Base-by-base conservation (phyloP, 2,888 invertebrate species). In the Julus scanicus region DNA sequence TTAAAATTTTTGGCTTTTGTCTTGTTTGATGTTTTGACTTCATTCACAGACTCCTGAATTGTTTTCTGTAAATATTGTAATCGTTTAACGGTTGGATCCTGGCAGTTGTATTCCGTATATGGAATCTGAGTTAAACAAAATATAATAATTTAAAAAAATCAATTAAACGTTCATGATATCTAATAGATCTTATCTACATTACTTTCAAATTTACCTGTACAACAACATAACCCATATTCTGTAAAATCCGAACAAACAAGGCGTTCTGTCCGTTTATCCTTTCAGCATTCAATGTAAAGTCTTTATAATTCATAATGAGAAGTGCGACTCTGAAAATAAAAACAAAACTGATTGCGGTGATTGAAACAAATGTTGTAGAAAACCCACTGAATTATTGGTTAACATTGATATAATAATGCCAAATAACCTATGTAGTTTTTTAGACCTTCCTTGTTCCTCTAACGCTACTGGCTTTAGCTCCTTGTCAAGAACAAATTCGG, bases 281-380 rank as follows among this genome's bases (percentile, higher is more conserved):
- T 13, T 37, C 53, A 83, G 29, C 44, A 49, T 88, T 20, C 20
- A 86, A 37, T 4, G 87, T 87, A 40, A 87, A 86, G 53, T 87
- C 87, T 53, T 87, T 88, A 84, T 29, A 88, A 49, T 88, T 40
- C n/a, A 20, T 44, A 39, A 88, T 29, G 15, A 88, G 39, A 39
- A 88, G 83, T 20, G 88, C 88, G 2, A 88, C 57, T 40, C 88
- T 88, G 37, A 20, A 88, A 20, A 86, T 48, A 39, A 48, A 86
- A 39, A 20, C 37, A 49, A 86, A 86, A 48, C 11, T 17, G n/a
- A n/a, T n/a, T n/a, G 11, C n/a, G n/a, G 3, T n/a, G 63, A n/a
- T n/a, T 3, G n/a, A n/a, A 63, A n/a, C n/a, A 5, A 3, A 63
- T n/a, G 6, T n/a, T 3, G n/a, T 6, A 4, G 15, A 13, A 63